A percentile compares a stretch with the other conserved stretches of the same genome.
These are phyloP conservation scores for Chrysolina americana DNA, from an alignment of 2,888 invertebrate genomes.

Conservation along the genomic window DNA sequence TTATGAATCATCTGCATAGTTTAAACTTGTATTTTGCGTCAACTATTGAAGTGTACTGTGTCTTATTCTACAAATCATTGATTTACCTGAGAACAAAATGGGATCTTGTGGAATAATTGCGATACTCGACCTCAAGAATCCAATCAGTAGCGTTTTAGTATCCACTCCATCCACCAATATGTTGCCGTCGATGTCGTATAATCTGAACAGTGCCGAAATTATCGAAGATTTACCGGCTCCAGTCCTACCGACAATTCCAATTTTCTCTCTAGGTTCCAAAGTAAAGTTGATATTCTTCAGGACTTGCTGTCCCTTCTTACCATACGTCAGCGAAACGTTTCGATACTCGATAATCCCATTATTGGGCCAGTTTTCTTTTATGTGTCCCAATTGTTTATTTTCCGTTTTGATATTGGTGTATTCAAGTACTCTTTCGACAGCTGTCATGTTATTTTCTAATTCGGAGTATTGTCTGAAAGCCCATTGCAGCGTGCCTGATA, in stretches of 20 bases:
- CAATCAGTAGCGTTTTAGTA: conserved; percentile 79
- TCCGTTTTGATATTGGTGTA: conserved; percentile 70
- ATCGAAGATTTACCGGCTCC: conserved; percentile 88
- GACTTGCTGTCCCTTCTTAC: conserved; percentile 78
- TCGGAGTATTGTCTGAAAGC: conserved; percentile 88
- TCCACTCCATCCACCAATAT: conserved; percentile 86
- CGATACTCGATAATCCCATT: conserved; percentile 79
- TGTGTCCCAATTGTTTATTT: conserved; percentile 63
- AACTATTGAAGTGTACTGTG: too few species aligned
- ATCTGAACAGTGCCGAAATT: conserved; percentile 83
- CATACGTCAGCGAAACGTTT: conserved; percentile 81
- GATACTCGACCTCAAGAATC: conserved; percentile 80
- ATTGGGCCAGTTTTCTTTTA: conserved; percentile 79
- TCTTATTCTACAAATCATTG: too few species aligned
- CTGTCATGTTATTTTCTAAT: conserved; percentile 84
- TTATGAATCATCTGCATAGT: too few species aligned
- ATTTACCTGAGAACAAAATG: conserved; percentile 75
- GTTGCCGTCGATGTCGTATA: conserved; percentile 83
- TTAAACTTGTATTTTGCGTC: too few species aligned
- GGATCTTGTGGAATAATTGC: conserved; percentile 91
- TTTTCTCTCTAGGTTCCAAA: conserved; percentile 78
- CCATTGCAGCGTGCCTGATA: conserved; percentile 79
- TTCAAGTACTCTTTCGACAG: conserved; percentile 83
- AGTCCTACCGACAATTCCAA: conserved; percentile 86
- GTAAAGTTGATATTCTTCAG: conserved; percentile 79